A percentile compares a stretch with the other conserved stretches of the same genome.
These are phyloP conservation scores for Thryonomys swinderianus DNA, from an alignment of 2,113 vertebrate genomes.

Conservation along the genomic window DNA sequence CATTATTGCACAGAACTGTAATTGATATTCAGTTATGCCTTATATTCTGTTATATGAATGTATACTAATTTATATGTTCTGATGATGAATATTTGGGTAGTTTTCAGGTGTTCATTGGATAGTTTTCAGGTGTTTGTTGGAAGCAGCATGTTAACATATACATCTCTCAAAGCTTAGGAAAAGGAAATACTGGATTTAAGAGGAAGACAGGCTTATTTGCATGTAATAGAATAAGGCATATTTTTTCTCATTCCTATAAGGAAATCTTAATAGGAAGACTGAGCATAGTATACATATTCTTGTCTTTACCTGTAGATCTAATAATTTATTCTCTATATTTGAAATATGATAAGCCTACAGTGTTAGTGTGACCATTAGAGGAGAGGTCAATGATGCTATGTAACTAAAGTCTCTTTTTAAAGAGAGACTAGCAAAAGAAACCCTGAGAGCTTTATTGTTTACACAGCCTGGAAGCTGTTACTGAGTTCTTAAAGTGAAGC, in stretches of 20 bases:
- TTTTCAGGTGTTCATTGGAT: constrained; percentile 36
- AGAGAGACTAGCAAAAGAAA: not conserved
- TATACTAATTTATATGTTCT: not conserved
- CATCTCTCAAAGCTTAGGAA: not conserved
- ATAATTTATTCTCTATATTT: not conserved
- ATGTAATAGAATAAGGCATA: not conserved
- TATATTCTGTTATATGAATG: not conserved
- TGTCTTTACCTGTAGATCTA: not conserved
- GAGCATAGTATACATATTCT: not conserved
- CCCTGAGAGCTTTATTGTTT: not conserved
- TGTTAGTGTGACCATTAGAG: not conserved
- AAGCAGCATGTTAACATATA: constrained; percentile 7
- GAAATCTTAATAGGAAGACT: not conserved
- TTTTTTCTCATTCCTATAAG: not conserved
- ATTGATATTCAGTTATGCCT: not conserved
- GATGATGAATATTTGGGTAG: not conserved
- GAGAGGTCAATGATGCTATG: not conserved
- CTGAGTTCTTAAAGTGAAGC: constrained; percentile 50
- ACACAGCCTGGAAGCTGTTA: constrained; percentile 41
- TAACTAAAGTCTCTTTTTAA: not conserved
- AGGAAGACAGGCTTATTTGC: not conserved
- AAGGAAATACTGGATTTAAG: not conserved
- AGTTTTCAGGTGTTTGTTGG: not conserved
- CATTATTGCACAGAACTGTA: not conserved
- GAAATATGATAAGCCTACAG: not conserved